phyloP scores from a whole-genome alignment of 2,888 invertebrate genomes.

The Phortica magna region DNA sequence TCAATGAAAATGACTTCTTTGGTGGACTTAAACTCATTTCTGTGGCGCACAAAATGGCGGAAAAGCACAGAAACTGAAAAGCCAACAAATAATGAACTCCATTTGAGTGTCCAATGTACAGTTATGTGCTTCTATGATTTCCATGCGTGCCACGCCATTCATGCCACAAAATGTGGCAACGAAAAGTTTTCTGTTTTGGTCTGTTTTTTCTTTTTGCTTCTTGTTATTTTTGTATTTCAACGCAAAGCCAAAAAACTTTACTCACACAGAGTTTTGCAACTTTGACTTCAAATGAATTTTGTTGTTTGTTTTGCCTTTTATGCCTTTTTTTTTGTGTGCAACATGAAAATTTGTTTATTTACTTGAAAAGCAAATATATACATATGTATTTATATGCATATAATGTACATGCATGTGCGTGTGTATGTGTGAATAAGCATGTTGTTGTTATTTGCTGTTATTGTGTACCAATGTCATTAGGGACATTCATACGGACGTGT shows the following conservation, averaged over 20 bases:
- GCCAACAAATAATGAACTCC: neutral
- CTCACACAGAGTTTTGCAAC: slow-evolving; percentile 5
- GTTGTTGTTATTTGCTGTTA: slow-evolving; percentile 40
- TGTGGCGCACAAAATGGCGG: no score
- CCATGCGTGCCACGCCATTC: neutral
- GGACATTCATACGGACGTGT: slow-evolving; percentile 42
- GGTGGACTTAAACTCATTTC: no score
- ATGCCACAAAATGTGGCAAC: neutral
- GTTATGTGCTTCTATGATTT: neutral
- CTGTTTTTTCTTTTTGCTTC: neutral
- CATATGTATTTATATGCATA: no score
- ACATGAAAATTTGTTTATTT: slow-evolving; percentile 5
- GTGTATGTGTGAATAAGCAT: no score
- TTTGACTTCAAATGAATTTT: slow-evolving; percentile 30
- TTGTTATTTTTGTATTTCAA: slow-evolving; percentile 6
- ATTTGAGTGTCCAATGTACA: neutral
- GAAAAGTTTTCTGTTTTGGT: neutral
- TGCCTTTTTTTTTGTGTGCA: neutral
- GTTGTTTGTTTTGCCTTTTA: slow-evolving; percentile 28
- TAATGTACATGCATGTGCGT: neutral
- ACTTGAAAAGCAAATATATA: neutral
- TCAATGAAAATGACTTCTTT: no score
- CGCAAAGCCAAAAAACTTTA: neutral
- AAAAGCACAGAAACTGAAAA: no score
- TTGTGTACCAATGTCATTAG: slow-evolving; percentile 68